A percentile compares a stretch with the other conserved stretches of the same genome.
Conservation (phyloP, 1,140 invertebrate species). For the Caenorhabditis inopinata region DNA sequence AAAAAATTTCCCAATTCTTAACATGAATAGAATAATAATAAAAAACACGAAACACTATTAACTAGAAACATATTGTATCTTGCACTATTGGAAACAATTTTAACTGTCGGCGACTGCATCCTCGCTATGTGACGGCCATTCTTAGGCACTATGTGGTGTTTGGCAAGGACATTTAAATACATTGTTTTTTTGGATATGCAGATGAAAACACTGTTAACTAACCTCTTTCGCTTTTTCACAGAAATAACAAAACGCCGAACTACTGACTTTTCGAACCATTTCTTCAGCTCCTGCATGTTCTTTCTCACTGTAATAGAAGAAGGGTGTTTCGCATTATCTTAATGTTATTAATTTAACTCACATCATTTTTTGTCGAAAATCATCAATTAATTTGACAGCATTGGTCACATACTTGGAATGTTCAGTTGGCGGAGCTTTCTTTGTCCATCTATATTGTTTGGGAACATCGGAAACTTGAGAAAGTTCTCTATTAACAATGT, state of each 20-base stretch:
- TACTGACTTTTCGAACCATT: not conserved
- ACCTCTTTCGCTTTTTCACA: conserved; percentile 28
- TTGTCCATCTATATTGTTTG: conserved; percentile 84
- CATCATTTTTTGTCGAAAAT: not conserved
- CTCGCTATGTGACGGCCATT: no score
- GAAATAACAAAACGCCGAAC: not conserved
- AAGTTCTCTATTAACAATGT: conserved; percentile 62
- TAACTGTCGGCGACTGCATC: no score
- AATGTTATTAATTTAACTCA: not conserved
- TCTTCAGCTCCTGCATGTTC: not conserved
- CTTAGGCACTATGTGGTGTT: no score
- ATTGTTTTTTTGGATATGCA: no score
- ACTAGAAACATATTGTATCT: no score
- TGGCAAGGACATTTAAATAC: no score
- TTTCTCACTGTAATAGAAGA: not conserved
- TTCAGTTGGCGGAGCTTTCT: conserved; percentile 79
- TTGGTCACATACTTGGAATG: conserved; percentile 78
- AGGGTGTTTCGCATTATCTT: not conserved
- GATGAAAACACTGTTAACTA: no score
- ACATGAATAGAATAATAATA: no score
- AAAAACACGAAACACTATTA: no score
- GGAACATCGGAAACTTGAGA: conserved; percentile 82
- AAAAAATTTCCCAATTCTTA: no score
- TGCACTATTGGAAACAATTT: no score
- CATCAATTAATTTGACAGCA: conserved; percentile 71